Conservation (phyloP, 1,140 invertebrate genomes). For the Zaprionus lachaisei region DNA sequence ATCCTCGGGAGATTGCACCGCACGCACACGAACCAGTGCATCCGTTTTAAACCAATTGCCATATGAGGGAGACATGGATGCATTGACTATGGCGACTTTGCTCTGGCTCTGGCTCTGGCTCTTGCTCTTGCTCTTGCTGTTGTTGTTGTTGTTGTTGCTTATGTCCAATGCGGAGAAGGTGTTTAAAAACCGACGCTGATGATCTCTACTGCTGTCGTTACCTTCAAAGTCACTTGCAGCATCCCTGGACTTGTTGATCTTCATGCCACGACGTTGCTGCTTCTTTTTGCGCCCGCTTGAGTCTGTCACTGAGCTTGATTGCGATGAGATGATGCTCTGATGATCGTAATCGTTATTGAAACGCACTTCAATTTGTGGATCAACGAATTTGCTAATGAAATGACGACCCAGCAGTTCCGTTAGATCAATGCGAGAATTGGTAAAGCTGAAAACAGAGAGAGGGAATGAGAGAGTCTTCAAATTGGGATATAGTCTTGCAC, state of each 20-base stretch:
- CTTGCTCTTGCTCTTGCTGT: background rate
- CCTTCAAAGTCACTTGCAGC: background rate
- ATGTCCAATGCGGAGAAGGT: constrained; percentile 45
- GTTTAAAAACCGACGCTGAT: constrained; percentile 11
- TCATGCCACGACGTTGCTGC: background rate
- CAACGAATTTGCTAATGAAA: constrained; percentile 30
- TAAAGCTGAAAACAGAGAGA: constrained; percentile 26
- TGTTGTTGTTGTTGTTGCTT: background rate
- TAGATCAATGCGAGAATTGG: background rate
- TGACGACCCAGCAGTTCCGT: background rate
- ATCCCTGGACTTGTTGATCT: background rate
- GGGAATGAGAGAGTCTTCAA: background rate
- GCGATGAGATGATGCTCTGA: background rate
- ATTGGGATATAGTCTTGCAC: background rate
- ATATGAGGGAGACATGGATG: background rate
- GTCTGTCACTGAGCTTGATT: background rate
- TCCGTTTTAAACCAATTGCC: constrained; percentile 50
- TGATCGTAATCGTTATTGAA: constrained; percentile 23
- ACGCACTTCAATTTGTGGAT: constrained; percentile 43
- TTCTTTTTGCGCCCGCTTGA: background rate
- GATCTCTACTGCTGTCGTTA: background rate
- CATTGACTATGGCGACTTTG: background rate
- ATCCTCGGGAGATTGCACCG: constrained; percentile 48
- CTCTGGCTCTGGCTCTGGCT: background rate
- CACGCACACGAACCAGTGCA: constrained; percentile 35